Conservation (phyloP, 2,888 invertebrate species). For the Orchestes rusci region DNA sequence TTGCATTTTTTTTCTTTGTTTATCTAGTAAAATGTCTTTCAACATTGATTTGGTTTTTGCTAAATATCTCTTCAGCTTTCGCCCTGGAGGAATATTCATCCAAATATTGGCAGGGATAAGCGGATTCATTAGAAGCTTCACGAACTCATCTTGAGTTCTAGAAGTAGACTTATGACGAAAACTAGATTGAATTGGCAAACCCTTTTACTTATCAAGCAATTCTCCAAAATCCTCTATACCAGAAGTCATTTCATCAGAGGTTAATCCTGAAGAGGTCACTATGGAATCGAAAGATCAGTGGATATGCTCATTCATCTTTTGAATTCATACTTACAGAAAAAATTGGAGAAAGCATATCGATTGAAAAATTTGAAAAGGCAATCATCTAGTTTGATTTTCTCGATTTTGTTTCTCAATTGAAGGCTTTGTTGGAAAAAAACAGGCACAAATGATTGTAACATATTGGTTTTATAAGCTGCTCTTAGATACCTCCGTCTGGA, state of each 20-base stretch:
- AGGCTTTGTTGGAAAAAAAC: conserved; percentile 7
- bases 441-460: conserved; percentile 1
- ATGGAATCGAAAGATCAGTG: background rate
- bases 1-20: background rate
- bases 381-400: background rate
- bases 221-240: background rate
- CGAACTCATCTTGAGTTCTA: conserved; percentile 7
- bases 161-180: background rate
- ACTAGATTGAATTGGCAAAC: background rate
- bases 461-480: conserved; percentile 6
- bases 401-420: conserved; percentile 1
- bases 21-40: background rate
- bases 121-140: conserved; percentile 7
- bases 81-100: conserved; percentile 4
- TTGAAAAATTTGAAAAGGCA: conserved; percentile 13
- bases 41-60: background rate
- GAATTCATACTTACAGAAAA: conserved; percentile 10
- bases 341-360: conserved; percentile 6
- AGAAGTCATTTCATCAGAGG: background rate
- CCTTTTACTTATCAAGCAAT: background rate
- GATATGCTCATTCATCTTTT: background rate
- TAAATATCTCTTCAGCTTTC: background rate
- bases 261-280: background rate
- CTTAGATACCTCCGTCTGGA: conserved; percentile 3
- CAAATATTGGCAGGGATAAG: conserved; percentile 4